Percentiles rank a stretch among this genome's conserved stretches.
Conservation (phyloP, 2,888 invertebrate genomes). For the Watsonalla binaria region DNA sequence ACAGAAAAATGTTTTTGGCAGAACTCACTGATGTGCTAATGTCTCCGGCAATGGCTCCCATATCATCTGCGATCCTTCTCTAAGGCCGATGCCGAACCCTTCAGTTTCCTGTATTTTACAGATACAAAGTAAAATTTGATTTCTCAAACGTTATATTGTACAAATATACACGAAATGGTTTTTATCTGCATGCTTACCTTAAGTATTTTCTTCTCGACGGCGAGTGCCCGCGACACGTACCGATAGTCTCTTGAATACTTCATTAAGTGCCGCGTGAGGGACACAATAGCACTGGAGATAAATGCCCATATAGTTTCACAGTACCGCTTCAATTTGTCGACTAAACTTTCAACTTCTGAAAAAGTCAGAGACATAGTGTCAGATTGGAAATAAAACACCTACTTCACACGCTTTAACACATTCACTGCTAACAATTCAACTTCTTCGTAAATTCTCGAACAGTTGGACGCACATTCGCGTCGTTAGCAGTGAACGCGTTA, state of each 20-base stretch:
- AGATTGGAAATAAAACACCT: too few relatives aligned
- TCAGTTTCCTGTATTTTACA: slow-evolving; percentile 84
- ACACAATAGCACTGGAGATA: slow-evolving; percentile 87
- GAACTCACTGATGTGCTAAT: slow-evolving; percentile 53
- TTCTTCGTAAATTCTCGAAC: too few relatives aligned
- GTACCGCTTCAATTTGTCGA: slow-evolving; percentile 64
- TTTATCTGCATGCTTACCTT: slow-evolving; percentile 82
- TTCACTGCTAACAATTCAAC: too few relatives aligned
- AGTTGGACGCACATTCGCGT: too few relatives aligned
- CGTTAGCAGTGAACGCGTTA: too few relatives aligned
- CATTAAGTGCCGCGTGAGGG: slow-evolving; percentile 90
- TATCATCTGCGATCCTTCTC: slow-evolving; percentile 82
- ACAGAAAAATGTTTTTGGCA: slow-evolving; percentile 2
- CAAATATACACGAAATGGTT: not conserved
- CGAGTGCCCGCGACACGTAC: slow-evolving; percentile 93
- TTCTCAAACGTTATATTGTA: too few relatives aligned
- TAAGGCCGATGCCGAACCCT: slow-evolving; percentile 82
- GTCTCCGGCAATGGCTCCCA: slow-evolving; percentile 75
- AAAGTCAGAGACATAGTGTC: not conserved
- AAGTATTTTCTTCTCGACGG: slow-evolving; percentile 91
- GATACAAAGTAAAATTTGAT: too few relatives aligned
- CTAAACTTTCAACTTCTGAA: slow-evolving; percentile 54
- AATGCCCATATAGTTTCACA: slow-evolving; percentile 82
- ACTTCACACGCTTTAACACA: too few relatives aligned
- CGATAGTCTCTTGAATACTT: slow-evolving; percentile 95